Conservation (phyloP, 2,797 vertebrate genomes). For the Mormyrops attenuatus region DNA sequence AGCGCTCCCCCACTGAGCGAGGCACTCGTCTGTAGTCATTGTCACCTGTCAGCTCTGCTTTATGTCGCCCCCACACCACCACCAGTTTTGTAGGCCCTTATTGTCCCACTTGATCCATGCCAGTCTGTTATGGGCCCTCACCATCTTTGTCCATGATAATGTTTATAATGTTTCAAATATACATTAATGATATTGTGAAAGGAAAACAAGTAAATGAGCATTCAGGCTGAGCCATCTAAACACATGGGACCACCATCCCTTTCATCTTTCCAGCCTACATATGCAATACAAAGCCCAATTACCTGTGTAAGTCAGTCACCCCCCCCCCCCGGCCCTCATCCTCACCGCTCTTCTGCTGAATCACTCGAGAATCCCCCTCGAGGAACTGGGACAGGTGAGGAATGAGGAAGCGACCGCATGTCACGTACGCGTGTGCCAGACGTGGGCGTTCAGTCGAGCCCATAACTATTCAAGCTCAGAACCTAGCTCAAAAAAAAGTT, state of each 20-base stretch:
- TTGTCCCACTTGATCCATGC: background rate
- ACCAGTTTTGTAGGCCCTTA: background rate
- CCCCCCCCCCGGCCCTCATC: background rate
- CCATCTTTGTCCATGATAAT: background rate
- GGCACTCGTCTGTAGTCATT: background rate
- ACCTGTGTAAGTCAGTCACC: constrained; percentile 17
- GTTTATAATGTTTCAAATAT: background rate
- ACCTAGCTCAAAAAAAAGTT: constrained; percentile 24
- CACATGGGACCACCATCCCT: background rate
- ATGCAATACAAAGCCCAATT: constrained; percentile 60
- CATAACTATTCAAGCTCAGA: constrained; percentile 38
- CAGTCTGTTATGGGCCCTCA: background rate
- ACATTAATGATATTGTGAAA: constrained; percentile 44
- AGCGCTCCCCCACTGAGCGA: background rate
- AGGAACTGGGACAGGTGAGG: background rate
- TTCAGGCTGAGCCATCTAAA: background rate
- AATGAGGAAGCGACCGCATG: constrained; percentile 40
- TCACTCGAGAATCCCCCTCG: constrained; percentile 50
- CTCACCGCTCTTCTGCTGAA: constrained; percentile 16
- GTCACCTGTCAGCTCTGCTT: background rate
- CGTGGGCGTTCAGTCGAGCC: constrained; percentile 35
- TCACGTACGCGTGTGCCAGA: constrained; percentile 32
- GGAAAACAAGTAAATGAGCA: constrained; percentile 43
- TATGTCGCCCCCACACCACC: background rate
- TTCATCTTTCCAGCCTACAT: constrained; percentile 53